Evolutionary conservation across 2,888 invertebrate species (phyloP), one percentile per base, ranked within the genome.

Genomic region (Dermolepida albohirtum): DNA sequence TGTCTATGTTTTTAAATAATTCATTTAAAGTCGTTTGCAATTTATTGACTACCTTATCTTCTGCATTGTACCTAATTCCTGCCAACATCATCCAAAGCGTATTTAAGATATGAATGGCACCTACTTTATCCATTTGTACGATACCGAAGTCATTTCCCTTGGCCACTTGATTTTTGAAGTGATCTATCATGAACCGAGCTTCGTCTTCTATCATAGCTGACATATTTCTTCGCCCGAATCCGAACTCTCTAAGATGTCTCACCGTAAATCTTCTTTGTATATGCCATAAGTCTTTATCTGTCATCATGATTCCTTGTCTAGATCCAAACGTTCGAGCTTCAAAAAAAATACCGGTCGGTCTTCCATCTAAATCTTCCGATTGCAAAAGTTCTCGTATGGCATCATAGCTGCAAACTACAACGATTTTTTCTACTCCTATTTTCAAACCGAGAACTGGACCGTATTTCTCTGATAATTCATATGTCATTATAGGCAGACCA

Each of bases 31-130:
- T 86, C 29, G 82, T 84, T 81, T 93, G 90, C 0, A 94, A 83
- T 14, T 88, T 83, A 70, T 87, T 86, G 79, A 94, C 86, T 75
- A 92, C 89, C 34, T 88, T 84, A 73, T 94, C 92, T 39, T 89
- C 90, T 0, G 89, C 87, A 59, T 88, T 87, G 76, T 92, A 93
- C 55, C 93, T 86, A 47, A 87, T 88, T 1, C 93, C 92, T 5
- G 94, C 92, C 87, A 94, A 87, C 92, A 95, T 92, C 55, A 88
- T 88, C 94, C 94, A 95, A 0, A 94, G 80, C 0, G 92, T 91
- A 75, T 95, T 95, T 6, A 95, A 82, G 17, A 93, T 89, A 70
- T 92, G 90, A 0, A 93, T 89, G 17, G 90, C 90, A 75, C 94
- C 94, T 62, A 91, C 86, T 66, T 91, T 89, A 67, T 91, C 88